Percentiles rank a stretch among this genome's conserved stretches.
These are phyloP conservation scores for Barypeithes pellucidus DNA, from an alignment of 2,888 invertebrate genomes.

Conservation along the genomic window DNA sequence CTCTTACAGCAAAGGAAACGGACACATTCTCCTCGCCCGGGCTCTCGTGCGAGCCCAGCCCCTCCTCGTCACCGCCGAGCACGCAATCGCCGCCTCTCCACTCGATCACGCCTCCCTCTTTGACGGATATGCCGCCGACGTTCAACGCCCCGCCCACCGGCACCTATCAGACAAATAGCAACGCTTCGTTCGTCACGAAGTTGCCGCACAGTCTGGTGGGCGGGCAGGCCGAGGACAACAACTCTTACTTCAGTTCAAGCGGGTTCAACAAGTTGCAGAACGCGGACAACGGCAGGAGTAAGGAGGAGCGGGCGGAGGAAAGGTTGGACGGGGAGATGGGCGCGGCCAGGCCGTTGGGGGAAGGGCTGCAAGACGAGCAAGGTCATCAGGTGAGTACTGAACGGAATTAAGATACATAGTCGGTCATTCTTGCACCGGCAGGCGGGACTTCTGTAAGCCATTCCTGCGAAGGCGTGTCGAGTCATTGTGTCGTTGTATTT, in stretches of 20 bases:
- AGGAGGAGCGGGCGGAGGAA: slow-evolving; percentile 28
- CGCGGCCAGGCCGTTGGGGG: slow-evolving; percentile 36
- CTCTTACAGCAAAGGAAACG: slow-evolving; percentile 47
- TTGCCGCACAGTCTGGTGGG: slow-evolving; percentile 44
- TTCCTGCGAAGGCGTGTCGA: no score
- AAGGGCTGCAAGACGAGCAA: slow-evolving; percentile 42
- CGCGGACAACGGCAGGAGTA: slow-evolving; percentile 29
- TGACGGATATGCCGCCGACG: slow-evolving; percentile 13
- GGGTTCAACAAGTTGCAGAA: slow-evolving; percentile 50
- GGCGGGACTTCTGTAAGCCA: no score
- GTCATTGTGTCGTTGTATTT: no score
- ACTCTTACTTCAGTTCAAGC: slow-evolving; percentile 52
- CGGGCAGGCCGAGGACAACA: slow-evolving; percentile 40
- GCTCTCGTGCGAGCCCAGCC: slow-evolving; percentile 46
- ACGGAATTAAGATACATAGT: not conserved
- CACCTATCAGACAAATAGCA: slow-evolving; percentile 29
- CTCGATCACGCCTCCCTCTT: slow-evolving; percentile 27
- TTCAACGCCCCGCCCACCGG: slow-evolving; percentile 27
- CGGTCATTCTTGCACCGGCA: no score
- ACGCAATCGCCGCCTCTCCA: slow-evolving; percentile 59
- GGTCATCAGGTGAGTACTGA: slow-evolving; percentile 42
- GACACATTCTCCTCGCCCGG: slow-evolving; percentile 47
- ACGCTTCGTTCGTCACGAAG: slow-evolving; percentile 35
- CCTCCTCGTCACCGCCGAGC: slow-evolving; percentile 56
- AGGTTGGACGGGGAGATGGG: slow-evolving; percentile 37